Percentiles rank a stretch among this genome's conserved stretches.
These are phyloP conservation scores for Patagioenas fasciata DNA, from an alignment of 2,113 vertebrate species.

Conservation along the genomic window DNA sequence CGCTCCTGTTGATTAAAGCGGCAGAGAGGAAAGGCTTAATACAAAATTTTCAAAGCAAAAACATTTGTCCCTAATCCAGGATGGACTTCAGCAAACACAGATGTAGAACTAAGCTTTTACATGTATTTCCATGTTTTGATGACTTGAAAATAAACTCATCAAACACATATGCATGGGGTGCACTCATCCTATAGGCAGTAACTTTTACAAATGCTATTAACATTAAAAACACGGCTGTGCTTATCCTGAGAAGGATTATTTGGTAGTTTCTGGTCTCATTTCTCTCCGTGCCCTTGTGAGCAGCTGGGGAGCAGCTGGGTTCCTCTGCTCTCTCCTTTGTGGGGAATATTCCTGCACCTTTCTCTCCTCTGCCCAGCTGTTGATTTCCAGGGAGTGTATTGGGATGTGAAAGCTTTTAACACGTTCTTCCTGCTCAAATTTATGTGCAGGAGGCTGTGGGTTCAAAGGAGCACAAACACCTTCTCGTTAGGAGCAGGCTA, in stretches of 20 bases:
- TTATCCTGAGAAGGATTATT: neutral
- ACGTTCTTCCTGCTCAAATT: neutral
- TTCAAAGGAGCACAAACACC: neutral
- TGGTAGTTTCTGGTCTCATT: neutral
- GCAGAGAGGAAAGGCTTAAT: neutral
- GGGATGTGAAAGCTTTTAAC: neutral
- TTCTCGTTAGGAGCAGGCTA: neutral
- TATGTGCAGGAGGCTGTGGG: neutral
- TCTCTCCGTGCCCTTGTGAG: neutral
- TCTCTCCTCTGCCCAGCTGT: neutral
- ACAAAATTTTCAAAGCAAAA: neutral
- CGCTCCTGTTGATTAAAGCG: neutral
- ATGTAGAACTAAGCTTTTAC: neutral
- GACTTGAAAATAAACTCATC: neutral
- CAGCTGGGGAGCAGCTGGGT: neutral
- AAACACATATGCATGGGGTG: neutral
- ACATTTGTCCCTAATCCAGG: neutral
- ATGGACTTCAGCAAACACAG: neutral
- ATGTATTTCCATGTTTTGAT: neutral
- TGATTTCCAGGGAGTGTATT: neutral
- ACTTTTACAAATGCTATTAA: neutral
- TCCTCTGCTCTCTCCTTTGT: neutral
- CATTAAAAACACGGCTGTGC: neutral
- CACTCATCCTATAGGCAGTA: neutral
- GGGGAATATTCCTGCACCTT: neutral